Conservation (phyloP, 2,113 vertebrate genomes). For the Mohoua ochrocephala region DNA sequence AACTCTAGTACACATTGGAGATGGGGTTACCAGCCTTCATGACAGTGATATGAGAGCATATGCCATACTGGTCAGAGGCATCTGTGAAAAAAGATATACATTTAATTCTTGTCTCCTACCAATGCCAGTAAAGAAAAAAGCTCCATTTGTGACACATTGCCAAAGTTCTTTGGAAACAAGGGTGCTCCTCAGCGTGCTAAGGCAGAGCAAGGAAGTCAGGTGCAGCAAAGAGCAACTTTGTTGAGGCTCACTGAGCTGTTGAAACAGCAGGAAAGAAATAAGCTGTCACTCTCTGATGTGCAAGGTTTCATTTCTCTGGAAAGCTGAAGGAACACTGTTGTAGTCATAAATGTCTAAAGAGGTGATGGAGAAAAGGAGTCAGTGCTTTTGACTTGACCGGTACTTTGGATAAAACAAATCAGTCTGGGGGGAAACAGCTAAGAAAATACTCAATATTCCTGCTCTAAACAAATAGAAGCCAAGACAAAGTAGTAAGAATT, state of each 20-base stretch:
- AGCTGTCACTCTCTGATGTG: background rate
- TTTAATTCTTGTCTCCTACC: background rate
- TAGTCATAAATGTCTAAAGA: background rate
- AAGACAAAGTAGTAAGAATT: background rate
- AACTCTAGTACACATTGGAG: background rate
- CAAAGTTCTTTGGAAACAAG: background rate
- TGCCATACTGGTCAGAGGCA: background rate
- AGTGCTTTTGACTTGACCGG: background rate
- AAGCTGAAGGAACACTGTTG: background rate
- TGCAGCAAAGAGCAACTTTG: background rate
- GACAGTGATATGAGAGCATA: accelerated
- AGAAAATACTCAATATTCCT: background rate
- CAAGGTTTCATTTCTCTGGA: background rate
- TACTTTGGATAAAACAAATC: background rate
- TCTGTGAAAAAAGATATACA: background rate
- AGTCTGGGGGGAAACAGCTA: background rate
- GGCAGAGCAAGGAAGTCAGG: background rate
- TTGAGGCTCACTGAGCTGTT: background rate
- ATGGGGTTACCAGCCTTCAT: background rate
- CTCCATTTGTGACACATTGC: background rate
- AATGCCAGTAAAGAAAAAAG: background rate
- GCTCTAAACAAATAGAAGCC: background rate
- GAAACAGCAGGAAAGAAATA: background rate
- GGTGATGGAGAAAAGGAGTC: background rate
- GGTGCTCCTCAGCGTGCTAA: background rate